Evolutionary conservation across 1,140 invertebrate species (phyloP), one percentile per base, ranked within the genome.

Genomic region (Danaus melanippus): DNA sequence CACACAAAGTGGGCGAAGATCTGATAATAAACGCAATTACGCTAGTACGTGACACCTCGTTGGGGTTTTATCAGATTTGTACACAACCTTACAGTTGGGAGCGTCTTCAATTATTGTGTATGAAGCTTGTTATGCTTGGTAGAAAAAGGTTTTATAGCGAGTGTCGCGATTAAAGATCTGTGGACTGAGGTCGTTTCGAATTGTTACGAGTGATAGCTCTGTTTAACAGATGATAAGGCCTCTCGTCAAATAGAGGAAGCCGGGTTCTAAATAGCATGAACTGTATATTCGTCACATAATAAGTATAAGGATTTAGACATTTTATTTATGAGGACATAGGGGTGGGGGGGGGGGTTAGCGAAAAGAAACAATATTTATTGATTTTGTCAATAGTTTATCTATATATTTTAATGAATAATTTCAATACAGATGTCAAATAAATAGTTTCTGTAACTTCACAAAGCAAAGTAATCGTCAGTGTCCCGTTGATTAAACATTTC

Each of bases 351-450:
- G n/a, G 47, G 47, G 17, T 49, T 39, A 6, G 17, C 44, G 15
- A 55, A 60, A 60, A 42, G 53, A 60, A 60, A 60, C 58, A 60
- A 60, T 60, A 60, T 56, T 15, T 65, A 57, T 54, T 50, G 48
- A 59, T 76, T 79, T 72, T 77, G 68, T 86, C 83, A 86, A 86
- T 86, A 86, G 79, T 84, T 84, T 83, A 86, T 86, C 80, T 84
- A 84, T 86, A 84, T 86, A 84, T 86, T 86, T 86, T 83, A 84
- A 83, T 86, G 80, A 86, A 83, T 85, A 84, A 71, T 76, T 82
- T 81, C 72, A 80, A 86, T 84, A 86, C 83, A 86, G 79, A 67
- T 86, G 76, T 78, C 67, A 74, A 68, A 75, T 65, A 52, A 39
- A 84, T 79, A 77, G 76, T 82, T 74, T 81, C 74, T 59, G 76